Conservation (phyloP, 1,140 invertebrate genomes). For the Drosophila parabipectinata region DNA sequence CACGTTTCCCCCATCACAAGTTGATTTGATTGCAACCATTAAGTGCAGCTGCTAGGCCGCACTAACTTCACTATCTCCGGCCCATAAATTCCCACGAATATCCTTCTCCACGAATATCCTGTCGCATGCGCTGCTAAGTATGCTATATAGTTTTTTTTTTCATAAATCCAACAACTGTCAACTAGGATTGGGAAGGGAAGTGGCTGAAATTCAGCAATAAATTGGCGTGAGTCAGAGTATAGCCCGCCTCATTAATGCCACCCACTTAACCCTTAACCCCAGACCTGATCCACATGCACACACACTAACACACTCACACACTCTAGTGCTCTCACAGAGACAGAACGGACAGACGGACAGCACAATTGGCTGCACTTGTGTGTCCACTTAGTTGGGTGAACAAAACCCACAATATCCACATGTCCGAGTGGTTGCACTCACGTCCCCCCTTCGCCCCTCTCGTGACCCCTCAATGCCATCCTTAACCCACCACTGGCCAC, state of each 20-base stretch:
- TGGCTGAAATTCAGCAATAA: constrained; percentile 62
- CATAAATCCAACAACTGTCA: constrained; percentile 60
- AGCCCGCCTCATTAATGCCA: constrained; percentile 69
- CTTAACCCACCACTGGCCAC: constrained; percentile 5
- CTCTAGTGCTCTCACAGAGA: background rate
- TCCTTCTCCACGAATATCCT: constrained; percentile 13
- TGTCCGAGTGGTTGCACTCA: constrained; percentile 25
- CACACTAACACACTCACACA: background rate
- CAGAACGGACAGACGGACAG: constrained; percentile 34
- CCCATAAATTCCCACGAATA: constrained; percentile 45
- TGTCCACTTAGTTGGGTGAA: constrained; percentile 51
- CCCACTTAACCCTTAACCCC: constrained; percentile 2
- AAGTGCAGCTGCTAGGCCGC: constrained; percentile 50
- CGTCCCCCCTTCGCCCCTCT: background rate
- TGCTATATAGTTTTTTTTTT: constrained; percentile 40
- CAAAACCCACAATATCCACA: constrained; percentile 55
- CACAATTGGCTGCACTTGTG: constrained; percentile 69
- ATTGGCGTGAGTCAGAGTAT: constrained; percentile 44
- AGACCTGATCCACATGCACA: background rate
- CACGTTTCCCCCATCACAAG: constrained; percentile 37
- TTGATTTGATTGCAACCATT: constrained; percentile 53
- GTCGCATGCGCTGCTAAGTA: constrained; percentile 38
- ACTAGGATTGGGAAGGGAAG: constrained; percentile 13
- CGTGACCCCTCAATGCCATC: background rate
- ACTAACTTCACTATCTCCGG: constrained; percentile 27